Conservation (phyloP, 2,113 vertebrate species). For the human (Homo sapiens) region GRCh38 chr15:89059501-89060000, state of each 20-base stretch:
- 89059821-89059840: neutral
- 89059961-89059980: neutral
- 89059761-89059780: neutral
- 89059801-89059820: neutral
- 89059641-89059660: neutral
- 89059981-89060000: neutral
- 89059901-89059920: neutral
- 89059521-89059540: neutral
- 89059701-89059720: neutral
- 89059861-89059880: neutral
- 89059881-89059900: neutral
- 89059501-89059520: neutral
- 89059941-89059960: neutral
- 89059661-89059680: neutral
- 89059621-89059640: neutral
- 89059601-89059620: neutral
- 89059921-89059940: rapidly evolving
- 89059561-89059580: neutral
- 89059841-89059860: neutral
- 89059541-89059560: neutral
- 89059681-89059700: neutral
- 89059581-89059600: neutral
- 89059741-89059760: neutral
- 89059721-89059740: neutral
- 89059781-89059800: neutral